A percentile compares a stretch with the other conserved stretches of the same genome.
Conservation (phyloP, 2,797 vertebrate species). For the Tadarida brasiliensis region DNA sequence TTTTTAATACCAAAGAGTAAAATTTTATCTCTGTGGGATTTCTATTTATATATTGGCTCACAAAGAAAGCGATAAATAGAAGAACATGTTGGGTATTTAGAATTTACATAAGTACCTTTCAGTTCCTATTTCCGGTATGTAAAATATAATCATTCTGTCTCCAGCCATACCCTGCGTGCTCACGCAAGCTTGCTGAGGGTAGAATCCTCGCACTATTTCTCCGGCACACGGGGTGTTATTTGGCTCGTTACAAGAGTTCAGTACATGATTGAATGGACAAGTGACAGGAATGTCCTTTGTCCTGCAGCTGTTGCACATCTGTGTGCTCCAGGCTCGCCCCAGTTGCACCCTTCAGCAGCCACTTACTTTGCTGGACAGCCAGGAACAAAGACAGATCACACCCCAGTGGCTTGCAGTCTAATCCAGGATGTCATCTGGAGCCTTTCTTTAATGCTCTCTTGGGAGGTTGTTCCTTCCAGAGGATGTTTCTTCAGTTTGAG, state of each 20-base stretch:
- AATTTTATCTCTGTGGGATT: constrained; percentile 46
- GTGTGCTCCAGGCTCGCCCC: background rate
- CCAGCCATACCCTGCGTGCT: rapidly evolving
- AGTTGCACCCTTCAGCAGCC: background rate
- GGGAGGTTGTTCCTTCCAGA: background rate
- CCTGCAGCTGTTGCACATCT: background rate
- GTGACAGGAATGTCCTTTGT: rapidly evolving
- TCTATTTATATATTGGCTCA: constrained; percentile 63
- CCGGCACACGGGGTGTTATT: rapidly evolving
- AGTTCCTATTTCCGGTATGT: background rate
- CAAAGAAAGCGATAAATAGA: constrained; percentile 23
- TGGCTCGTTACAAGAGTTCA: too few relatives aligned
- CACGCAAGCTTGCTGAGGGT: background rate
- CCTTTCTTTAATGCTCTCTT: background rate
- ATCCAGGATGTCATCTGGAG: too few relatives aligned
- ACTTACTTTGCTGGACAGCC: too few relatives aligned
- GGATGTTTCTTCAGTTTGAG: background rate
- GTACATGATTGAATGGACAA: background rate
- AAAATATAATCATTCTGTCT: background rate
- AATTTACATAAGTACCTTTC: constrained; percentile 15
- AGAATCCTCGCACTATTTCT: background rate
- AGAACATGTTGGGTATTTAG: background rate
- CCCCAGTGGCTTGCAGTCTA: background rate
- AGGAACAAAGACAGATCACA: background rate
- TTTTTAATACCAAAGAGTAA: constrained; percentile 72